phyloP scores from a whole-genome alignment of 2,113 vertebrate genomes.

The Chroicocephalus ridibundus region DNA sequence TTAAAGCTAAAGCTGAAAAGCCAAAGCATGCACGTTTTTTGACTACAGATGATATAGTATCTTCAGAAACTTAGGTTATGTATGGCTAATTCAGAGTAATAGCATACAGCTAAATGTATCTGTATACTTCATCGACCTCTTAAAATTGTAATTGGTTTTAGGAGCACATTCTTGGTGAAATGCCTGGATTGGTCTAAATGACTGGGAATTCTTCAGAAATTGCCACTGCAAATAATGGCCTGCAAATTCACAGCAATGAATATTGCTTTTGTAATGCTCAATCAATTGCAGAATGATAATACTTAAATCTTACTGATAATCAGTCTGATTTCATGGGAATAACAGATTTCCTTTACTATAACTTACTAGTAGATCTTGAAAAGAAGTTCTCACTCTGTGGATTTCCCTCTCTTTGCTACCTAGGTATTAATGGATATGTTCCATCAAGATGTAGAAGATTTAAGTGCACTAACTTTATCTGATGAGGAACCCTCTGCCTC shows the following conservation, averaged over 20 bases:
- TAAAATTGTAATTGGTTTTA: not conserved
- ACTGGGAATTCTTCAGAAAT: not conserved
- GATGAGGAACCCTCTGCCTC: slow-evolving; percentile 92
- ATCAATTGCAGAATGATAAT: not conserved
- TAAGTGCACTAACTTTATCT: slow-evolving; percentile 87
- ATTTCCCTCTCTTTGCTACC: not conserved
- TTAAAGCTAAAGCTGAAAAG: not conserved
- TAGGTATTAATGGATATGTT: slow-evolving; percentile 99
- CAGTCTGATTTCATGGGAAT: not conserved
- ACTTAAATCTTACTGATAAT: not conserved
- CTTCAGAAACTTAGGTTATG: not conserved
- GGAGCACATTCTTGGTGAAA: not conserved
- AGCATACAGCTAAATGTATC: not conserved
- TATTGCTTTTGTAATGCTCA: not conserved
- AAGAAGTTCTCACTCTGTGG: not conserved
- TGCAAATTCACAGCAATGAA: not conserved
- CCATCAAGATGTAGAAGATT: slow-evolving; percentile 96
- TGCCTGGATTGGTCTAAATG: not conserved
- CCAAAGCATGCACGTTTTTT: not conserved
- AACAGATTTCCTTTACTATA: not conserved
- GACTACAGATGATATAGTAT: not conserved
- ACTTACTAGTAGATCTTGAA: not conserved
- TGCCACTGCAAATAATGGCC: not conserved
- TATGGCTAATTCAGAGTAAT: not conserved
- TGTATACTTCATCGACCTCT: not conserved